Conservation (phyloP, 2,797 vertebrate genomes). For the Alca torda region DNA sequence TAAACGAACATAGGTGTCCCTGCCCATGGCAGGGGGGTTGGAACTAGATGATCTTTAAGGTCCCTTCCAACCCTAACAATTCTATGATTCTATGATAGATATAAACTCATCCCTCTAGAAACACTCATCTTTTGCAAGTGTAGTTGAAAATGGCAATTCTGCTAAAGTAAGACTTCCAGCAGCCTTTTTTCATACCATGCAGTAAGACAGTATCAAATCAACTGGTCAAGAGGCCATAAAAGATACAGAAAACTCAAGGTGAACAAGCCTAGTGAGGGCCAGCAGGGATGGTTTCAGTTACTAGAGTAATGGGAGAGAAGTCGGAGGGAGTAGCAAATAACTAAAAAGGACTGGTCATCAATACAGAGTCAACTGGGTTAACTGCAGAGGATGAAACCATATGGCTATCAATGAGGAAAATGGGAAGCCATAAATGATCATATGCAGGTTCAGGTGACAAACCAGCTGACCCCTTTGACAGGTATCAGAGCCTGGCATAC, state of each 20-base stretch:
- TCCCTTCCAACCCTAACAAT: too few species aligned
- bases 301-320: neutral
- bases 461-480: neutral
- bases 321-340: neutral
- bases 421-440: neutral
- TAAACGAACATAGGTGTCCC: neutral
- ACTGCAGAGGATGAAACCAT: neutral
- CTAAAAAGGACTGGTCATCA: neutral
- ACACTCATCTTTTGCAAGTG: neutral
- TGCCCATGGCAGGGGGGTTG: too few species aligned
- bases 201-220: neutral
- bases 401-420: neutral
- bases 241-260: neutral
- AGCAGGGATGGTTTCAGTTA: neutral
- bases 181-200: neutral
- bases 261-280: neutral
- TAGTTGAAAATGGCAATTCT: neutral
- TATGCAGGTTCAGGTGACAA: neutral
- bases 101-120: neutral
- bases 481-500: neutral
- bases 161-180: neutral
- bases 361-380: neutral
- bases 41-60: too few species aligned
- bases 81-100: neutral
- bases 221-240: neutral